These are phyloP conservation scores for Drosophila kepulauana DNA, from an alignment of 1,140 invertebrate species.

Conservation along the genomic window DNA sequence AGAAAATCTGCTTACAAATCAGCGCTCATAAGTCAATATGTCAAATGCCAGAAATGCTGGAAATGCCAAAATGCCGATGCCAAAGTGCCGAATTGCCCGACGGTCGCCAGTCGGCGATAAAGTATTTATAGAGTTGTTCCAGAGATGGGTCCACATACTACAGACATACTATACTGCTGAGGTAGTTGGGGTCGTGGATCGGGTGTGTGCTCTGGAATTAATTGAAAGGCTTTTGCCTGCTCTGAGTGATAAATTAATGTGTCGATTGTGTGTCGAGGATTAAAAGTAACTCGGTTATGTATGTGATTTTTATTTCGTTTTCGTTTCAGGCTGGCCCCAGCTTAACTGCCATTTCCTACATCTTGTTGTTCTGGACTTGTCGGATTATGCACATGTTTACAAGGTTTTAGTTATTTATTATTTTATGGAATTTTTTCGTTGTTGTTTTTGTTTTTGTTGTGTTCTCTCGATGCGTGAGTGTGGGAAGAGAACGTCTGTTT, in stretches of 20 bases:
- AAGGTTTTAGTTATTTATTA: conserved; percentile 80
- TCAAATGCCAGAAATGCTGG: conserved; percentile 78
- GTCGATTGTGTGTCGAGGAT: conserved; percentile 81
- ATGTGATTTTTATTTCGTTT: conserved; percentile 58
- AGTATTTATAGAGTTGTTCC: conserved; percentile 69
- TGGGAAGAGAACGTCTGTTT: conserved; percentile 19
- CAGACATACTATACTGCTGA: not conserved
- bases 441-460: not conserved
- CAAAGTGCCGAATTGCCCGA: conserved; percentile 57
- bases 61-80: conserved; percentile 62
- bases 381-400: conserved; percentile 81
- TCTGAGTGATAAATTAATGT: conserved; percentile 80
- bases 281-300: conserved; percentile 71
- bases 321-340: conserved; percentile 31
- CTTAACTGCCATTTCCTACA: conserved; percentile 24
- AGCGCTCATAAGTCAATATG: conserved; percentile 81
- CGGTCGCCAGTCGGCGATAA: conserved; percentile 69
- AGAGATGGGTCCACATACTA: not conserved
- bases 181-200: not conserved
- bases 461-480: not conserved
- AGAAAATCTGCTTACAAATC: conserved; percentile 80
- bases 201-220: conserved; percentile 72
- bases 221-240: conserved; percentile 74
- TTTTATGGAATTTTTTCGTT: conserved; percentile 57
- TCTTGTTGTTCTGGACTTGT: conserved; percentile 36